These are phyloP conservation scores for Amphiduros pacificus DNA, from an alignment of 2,888 invertebrate genomes.

Conservation along the genomic window DNA sequence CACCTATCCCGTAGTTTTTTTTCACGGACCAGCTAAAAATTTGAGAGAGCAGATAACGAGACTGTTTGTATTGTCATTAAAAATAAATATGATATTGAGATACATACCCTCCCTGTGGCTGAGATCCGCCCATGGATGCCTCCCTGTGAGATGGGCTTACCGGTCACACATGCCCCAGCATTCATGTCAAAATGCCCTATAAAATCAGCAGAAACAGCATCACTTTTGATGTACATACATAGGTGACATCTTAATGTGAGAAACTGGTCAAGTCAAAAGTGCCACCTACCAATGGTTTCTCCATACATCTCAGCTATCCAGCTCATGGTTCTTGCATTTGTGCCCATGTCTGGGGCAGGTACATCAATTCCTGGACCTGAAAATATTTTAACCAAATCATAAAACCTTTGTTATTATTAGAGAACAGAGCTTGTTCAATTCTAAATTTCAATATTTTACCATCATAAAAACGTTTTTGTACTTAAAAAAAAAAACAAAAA, in stretches of 20 bases:
- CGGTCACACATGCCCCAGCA: slow-evolving; percentile 94
- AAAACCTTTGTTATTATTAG: too few relatives aligned
- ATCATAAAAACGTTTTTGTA: too few relatives aligned
- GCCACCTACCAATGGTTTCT: slow-evolving; percentile 75
- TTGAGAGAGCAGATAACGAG: too few relatives aligned
- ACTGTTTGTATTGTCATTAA: too few relatives aligned
- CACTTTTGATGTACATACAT: background rate
- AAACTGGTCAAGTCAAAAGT: too few relatives aligned
- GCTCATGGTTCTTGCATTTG: slow-evolving; percentile 87
- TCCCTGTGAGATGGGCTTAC: slow-evolving; percentile 94
- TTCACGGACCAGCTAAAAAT: too few relatives aligned
- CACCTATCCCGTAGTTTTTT: too few relatives aligned
- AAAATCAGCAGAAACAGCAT: background rate
- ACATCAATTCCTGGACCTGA: slow-evolving; percentile 94
- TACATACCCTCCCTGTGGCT: slow-evolving; percentile 79
- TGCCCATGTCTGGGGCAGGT: slow-evolving; percentile 99
- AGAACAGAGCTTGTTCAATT: too few relatives aligned
- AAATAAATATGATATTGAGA: background rate
- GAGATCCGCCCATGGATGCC: slow-evolving; percentile 96
- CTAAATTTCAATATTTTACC: too few relatives aligned
- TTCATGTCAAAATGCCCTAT: slow-evolving; percentile 87
- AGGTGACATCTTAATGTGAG: background rate
- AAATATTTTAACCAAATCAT: too few relatives aligned
- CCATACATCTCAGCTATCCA: slow-evolving; percentile 98
- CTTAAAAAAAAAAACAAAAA: too few relatives aligned